A percentile compares a stretch with the other conserved stretches of the same genome.
Evolutionary conservation across 2,888 invertebrate species (phyloP).

Genomic region (Anaspis maculata): DNA sequence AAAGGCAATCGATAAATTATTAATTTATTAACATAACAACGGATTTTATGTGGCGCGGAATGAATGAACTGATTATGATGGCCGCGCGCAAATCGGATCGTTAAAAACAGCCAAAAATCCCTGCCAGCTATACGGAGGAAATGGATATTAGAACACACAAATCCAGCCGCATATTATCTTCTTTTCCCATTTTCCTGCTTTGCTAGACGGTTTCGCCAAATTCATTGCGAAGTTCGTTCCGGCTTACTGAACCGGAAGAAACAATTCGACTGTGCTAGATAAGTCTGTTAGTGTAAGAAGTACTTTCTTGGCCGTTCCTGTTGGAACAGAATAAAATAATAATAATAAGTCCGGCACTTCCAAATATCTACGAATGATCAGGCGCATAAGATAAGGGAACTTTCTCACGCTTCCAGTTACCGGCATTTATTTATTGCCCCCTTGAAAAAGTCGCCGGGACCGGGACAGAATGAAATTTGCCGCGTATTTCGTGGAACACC

Average conservation of each 20-base stretch:
- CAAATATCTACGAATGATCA: slow-evolving; percentile 11
- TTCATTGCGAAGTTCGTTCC: slow-evolving; percentile 26
- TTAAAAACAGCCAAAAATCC: no score
- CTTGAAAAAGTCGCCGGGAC: slow-evolving; percentile 13
- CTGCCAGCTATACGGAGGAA: no score
- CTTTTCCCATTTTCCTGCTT: slow-evolving; percentile 13
- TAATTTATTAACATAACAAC: slow-evolving; percentile 11
- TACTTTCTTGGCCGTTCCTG: slow-evolving; percentile 11
- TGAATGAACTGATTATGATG: no score
- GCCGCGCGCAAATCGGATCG: no score
- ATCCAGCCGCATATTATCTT: slow-evolving; percentile 3
- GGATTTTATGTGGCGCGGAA: no score
- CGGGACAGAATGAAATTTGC: slow-evolving; percentile 17
- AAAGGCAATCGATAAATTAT: slow-evolving; percentile 14
- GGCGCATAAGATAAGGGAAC: slow-evolving; percentile 5
- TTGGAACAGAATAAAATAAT: no score
- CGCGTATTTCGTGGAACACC: slow-evolving; percentile 16
- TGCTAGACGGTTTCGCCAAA: slow-evolving; percentile 17
- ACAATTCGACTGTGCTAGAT: slow-evolving; percentile 28
- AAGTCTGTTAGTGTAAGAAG: slow-evolving; percentile 15
- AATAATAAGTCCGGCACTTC: no score
- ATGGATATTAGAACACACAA: no score
- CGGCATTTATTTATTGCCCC: slow-evolving; percentile 3
- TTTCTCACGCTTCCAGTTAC: slow-evolving; percentile 18
- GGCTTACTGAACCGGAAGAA: slow-evolving; percentile 29